Base-by-base conservation (phyloP, 2,113 vertebrate genomes). In the Phalacrocorax brasilianus region DNA sequence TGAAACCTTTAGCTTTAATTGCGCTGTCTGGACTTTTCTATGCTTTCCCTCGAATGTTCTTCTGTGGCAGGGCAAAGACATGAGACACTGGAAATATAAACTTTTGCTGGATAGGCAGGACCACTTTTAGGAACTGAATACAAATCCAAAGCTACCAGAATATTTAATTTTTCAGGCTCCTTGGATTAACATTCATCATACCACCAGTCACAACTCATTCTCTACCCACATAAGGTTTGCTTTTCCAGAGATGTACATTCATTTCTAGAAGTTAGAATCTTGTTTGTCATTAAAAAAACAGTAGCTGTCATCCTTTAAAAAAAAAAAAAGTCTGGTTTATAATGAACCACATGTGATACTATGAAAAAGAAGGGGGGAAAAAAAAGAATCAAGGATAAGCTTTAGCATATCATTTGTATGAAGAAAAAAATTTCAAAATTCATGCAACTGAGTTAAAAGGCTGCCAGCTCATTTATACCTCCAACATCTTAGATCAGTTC, bases 401-500 rank as follows among this genome's bases (percentile, higher is more conserved):
- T 67, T 81, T 75, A 5, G 2, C 21, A 28, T 42, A 63, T 23
- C 4, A 70, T 90, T 88, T 94, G 23, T 74, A 63, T 74, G n/a
- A 87, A 77, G 13, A 52, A 87, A 35, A 56, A 53, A 38, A 63
- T 49, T 21, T 11, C 16, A 78, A 79, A 88, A 80, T 76, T 88
- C 72, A 70, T 2, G 0, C 11, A 13, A 35, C 50, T 55, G n/a
- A 80, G 45, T 90, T 62, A 85, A 94, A 94, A 95, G 33, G 13
- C n/a, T 91, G 50, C 19, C 78, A 95, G 67, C 53, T 93, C 45
- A 74, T 94, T 95, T 94, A 95, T 93, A 77, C 28, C 23, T 80
- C 52, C 63, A 88, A 52, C 70, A 78, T 61, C 85, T 92, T 78
- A 96, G 83, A 94, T 72, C 92, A 75, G 61, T 55, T 88, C 72